Base-by-base conservation (phyloP, 2,797 vertebrate species). In the Halcyon smyrnensis region DNA sequence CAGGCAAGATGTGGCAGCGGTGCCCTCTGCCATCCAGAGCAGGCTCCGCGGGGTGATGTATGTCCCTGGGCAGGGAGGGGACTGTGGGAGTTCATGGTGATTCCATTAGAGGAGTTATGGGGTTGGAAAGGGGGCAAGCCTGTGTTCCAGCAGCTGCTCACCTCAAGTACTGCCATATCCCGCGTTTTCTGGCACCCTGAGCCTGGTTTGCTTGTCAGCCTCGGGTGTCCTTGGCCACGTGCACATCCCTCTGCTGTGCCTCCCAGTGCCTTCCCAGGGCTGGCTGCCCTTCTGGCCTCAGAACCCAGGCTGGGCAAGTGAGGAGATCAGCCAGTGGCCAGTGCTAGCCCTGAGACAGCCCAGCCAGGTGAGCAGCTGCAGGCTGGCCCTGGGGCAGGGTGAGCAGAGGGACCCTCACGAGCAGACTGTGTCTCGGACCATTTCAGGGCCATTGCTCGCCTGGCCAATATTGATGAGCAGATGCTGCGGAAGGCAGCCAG, bases 361-460 rank as follows among this genome's bases (percentile, higher is more conserved):
- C 28, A 39, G 25, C 9, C 7, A 5, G 1, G 13, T 12, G 54
- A 5, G 8, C 57, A 30, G 2, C 27, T 30, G 37, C 48, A 51
- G 78, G 79, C 54, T 34, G 51, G 65, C 48, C 30, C 36, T 8
- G 15, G 21, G 46, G 53, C 77, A 50, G 59, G 54, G 17, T 62
- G 54, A 63, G 68, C 54, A 19, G 23, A 8, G 74, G 48, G 8
- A 70, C 48, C 27, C 83, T 78, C 57, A 4, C n/a, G 23, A 32
- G 18, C 56, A 45, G 53, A 8, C 34, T 27, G 2, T 83, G 56
- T 6, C 74, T 7, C n/a, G 84, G 16, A 12, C 62, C 14, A 0
- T 86, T 84, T 18, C 86, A 99, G 99, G 97, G 99, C 99, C 67
- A 99, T 99, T 10, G 98, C 99, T 15, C 99, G 99, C 8, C 97